Base-by-base conservation (phyloP, 2,113 vertebrate genomes). In the Xyrauchen texanus region DNA sequence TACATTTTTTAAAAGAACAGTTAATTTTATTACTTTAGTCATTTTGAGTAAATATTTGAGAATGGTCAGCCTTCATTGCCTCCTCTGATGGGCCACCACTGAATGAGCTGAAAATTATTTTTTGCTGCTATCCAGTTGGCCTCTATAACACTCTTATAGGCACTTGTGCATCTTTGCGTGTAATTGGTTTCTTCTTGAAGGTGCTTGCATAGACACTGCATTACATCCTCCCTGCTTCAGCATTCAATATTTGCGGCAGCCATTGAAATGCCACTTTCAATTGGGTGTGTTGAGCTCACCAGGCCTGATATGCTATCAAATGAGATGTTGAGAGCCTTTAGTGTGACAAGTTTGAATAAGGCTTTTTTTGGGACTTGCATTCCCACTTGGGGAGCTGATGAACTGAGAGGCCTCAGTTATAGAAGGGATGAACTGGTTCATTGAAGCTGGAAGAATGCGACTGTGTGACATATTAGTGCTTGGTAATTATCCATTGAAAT, bases 401-500 rank as follows among this genome's bases (percentile, higher is more conserved):
- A 80, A 79, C 42, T 9, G 7, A 69, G 67, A 84, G 63, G 60
- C 66, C 84, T 79, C 61, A 66, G 77, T 83, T 88, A 87, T 86
- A 84, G 85, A 85, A 82, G 65, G 76, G 79, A 81, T 63, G 44
- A 82, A 84, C 77, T 58, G 77, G 78, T 44, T 77, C 65, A 73
- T 76, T 77, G 84, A 84, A 84, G 82, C 49, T 21, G 65, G 61
- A 82, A 88, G 76, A 87, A 87, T 82, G 68, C 45, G 53, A 47
- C 1, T 65, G 61, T 80, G 57, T 77, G 82, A 83, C 84, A 72
- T 82, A 87, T 87, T 86, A 86, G 81, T 78, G 77, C 84, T 82
- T 86, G 82, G 71, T 85, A 86, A 87, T 78, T 85, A 77, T 70
- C 82, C 80, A 77, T 62, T 73, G 55, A 81, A 77, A 87, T 34